Evolutionary conservation across 2,113 vertebrate genomes (phyloP).

Genomic region (Zosterops lateralis): DNA sequence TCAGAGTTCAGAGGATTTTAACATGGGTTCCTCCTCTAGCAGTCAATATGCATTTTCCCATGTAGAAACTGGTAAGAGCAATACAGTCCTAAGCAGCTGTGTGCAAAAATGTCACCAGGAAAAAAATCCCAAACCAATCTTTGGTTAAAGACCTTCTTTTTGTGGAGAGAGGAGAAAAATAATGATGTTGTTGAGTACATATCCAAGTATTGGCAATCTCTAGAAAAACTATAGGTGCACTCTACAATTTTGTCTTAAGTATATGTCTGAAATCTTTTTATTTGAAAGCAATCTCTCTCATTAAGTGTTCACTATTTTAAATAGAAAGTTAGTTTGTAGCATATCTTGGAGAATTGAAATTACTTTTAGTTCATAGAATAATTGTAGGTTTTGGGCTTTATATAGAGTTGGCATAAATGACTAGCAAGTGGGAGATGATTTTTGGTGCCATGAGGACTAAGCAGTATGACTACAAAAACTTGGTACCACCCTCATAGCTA

Average conservation of each 20-base stretch:
- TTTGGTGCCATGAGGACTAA: neutral
- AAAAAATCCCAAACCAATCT: neutral
- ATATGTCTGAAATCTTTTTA: neutral
- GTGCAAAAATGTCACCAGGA: neutral
- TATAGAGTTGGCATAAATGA: neutral
- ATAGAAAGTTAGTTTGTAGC: neutral
- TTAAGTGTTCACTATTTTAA: neutral
- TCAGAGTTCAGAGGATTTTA: conserved; percentile 69
- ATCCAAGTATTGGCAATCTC: neutral
- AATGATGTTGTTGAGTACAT: neutral
- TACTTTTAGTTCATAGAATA: neutral
- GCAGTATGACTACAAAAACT: neutral
- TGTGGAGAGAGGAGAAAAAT: neutral
- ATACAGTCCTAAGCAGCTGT: neutral
- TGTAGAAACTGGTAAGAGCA: conserved; percentile 82
- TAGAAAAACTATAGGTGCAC: neutral
- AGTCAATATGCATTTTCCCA: conserved; percentile 91
- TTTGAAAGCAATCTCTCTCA: neutral
- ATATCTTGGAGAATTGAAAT: neutral
- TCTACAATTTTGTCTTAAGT: neutral
- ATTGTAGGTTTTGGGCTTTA: neutral
- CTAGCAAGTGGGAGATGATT: neutral
- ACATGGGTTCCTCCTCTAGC: conserved; percentile 90
- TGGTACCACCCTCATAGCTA: neutral
- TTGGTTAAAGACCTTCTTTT: neutral